These are phyloP conservation scores for Dinoponera quadriceps DNA, from an alignment of 1,140 invertebrate genomes.

Conservation along the genomic window DNA sequence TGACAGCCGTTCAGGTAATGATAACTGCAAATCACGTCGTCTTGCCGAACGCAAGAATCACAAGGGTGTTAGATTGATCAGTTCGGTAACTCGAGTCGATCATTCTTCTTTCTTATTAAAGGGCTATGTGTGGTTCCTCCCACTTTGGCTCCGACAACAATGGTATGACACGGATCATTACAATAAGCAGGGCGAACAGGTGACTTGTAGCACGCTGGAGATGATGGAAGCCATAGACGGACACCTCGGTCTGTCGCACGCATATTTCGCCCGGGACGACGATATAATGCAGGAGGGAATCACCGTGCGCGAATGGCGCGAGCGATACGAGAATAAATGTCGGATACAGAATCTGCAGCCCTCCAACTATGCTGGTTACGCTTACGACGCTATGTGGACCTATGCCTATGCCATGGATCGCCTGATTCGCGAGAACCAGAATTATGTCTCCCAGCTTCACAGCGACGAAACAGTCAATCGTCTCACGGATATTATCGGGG, in stretches of 20 bases:
- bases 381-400: constrained; percentile 94
- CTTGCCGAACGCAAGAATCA: not conserved
- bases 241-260: constrained; percentile 90
- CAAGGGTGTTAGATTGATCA: not conserved
- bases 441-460: constrained; percentile 81
- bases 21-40: constrained; percentile 1
- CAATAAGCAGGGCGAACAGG: constrained; percentile 84
- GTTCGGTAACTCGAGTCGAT: not conserved
- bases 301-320: constrained; percentile 87
- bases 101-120: constrained; percentile 76
- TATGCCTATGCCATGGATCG: constrained; percentile 91
- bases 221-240: constrained; percentile 92
- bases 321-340: constrained; percentile 83
- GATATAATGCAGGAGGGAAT: constrained; percentile 89
- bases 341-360: constrained; percentile 64
- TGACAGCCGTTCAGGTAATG: constrained; percentile 86
- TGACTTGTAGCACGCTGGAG: constrained; percentile 88
- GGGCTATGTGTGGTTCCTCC: constrained; percentile 94
- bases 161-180: constrained; percentile 90
- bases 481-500: constrained; percentile 86
- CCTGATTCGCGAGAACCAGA: constrained; percentile 86
- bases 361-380: constrained; percentile 90
- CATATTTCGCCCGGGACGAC: constrained; percentile 88
- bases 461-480: constrained; percentile 81
- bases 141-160: constrained; percentile 89